These are phyloP conservation scores for Hemiprocne comata DNA, from an alignment of 2,113 vertebrate species.

Conservation along the genomic window DNA sequence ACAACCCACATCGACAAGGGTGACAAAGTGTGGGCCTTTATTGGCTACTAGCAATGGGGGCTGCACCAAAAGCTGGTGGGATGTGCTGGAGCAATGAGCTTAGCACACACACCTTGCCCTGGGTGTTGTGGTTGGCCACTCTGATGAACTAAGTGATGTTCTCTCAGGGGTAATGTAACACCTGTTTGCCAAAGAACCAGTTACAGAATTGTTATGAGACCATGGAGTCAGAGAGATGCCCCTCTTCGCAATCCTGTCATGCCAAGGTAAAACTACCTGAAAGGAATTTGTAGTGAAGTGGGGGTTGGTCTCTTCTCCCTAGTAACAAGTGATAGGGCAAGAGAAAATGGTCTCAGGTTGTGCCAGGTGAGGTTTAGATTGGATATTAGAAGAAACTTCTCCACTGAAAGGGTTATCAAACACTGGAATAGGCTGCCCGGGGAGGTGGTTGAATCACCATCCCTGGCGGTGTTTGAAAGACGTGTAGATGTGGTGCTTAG, in stretches of 20 bases:
- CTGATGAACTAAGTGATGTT: not conserved
- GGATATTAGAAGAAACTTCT: too few species aligned
- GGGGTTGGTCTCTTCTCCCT: too few species aligned
- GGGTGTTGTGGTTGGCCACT: not conserved
- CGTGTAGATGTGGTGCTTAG: too few species aligned
- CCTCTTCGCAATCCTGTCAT: not conserved
- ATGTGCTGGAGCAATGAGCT: not conserved
- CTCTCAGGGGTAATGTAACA: not conserved
- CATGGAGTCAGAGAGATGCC: not conserved
- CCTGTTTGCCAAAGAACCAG: not conserved
- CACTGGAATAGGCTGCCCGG: too few species aligned
- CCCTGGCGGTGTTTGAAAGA: too few species aligned
- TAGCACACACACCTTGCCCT: not conserved
- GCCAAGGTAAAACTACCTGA: not conserved
- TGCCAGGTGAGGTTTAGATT: too few species aligned
- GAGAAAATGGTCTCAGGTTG: too few species aligned
- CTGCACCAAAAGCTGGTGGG: fast-evolving
- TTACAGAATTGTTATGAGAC: not conserved
- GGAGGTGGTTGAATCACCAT: too few species aligned
- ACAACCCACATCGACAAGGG: not conserved
- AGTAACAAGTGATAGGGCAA: too few species aligned
- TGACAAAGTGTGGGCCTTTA: not conserved
- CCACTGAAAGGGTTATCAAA: too few species aligned
- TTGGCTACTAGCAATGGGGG: not conserved
- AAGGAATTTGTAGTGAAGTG: too few species aligned